Percentiles rank a stretch among this genome's conserved stretches.
These are phyloP conservation scores for Lasioglossum figueresi DNA, from an alignment of 2,888 invertebrate genomes.

Conservation along the genomic window DNA sequence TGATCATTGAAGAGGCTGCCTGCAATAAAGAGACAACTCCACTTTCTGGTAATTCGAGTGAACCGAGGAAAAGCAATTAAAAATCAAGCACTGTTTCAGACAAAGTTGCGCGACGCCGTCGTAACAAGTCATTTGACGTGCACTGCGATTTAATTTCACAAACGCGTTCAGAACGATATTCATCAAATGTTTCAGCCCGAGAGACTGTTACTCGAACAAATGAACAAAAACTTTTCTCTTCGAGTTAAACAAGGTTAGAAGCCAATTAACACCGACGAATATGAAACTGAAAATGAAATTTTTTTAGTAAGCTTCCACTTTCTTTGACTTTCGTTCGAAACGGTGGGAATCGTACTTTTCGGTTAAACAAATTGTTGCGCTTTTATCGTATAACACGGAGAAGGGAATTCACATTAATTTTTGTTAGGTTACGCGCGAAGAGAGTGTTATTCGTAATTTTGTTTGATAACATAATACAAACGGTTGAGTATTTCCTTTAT, in stretches of 20 bases:
- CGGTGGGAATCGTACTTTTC: not conserved
- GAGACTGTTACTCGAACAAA: not conserved
- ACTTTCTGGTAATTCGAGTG: not conserved
- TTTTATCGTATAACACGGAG: too few relatives aligned
- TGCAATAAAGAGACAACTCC: not conserved
- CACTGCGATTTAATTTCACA: not conserved
- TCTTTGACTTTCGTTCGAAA: too few relatives aligned
- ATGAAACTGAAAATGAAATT: not conserved
- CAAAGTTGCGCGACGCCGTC: not conserved
- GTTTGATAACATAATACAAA: too few relatives aligned
- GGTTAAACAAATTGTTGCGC: not conserved
- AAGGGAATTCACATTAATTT: too few relatives aligned
- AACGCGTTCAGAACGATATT: not conserved
- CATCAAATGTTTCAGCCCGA: not conserved
- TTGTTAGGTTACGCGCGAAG: too few relatives aligned
- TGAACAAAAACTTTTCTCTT: not conserved
- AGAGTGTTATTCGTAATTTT: too few relatives aligned
- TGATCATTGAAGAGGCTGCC: not conserved
- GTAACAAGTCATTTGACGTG: not conserved
- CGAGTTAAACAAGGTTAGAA: not conserved
- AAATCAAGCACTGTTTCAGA: not conserved
- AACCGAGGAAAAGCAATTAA: not conserved
- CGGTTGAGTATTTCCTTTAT: too few relatives aligned
- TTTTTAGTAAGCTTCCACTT: not conserved
- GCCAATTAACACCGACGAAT: not conserved